Evolutionary conservation across 2,113 vertebrate genomes (phyloP).

Genomic region (Orycteropus afer): DNA sequence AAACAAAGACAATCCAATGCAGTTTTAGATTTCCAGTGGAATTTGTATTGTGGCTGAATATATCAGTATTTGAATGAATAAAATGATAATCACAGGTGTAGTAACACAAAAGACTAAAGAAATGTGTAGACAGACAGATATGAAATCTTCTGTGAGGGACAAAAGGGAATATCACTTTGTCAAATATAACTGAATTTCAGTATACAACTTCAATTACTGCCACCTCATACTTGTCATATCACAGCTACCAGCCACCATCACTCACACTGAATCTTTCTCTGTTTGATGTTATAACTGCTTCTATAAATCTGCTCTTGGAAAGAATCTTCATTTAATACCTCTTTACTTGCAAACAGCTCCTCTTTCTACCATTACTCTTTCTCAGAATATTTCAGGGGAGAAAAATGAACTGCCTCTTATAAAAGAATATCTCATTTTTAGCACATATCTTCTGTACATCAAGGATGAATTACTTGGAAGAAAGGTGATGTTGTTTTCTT

Average conservation of each 20-base stretch:
- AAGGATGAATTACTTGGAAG: not conserved
- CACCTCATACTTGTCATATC: not conserved
- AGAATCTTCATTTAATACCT: not conserved
- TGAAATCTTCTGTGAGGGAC: not conserved
- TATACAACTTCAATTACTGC: not conserved
- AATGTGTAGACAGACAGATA: not conserved
- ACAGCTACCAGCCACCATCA: not conserved
- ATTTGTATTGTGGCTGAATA: not conserved
- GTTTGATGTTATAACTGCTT: slow-evolving; percentile 1
- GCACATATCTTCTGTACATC: not conserved
- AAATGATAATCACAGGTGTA: not conserved
- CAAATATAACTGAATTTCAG: slow-evolving; percentile 38
- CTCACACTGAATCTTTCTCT: slow-evolving; percentile 1
- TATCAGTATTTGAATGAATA: not conserved
- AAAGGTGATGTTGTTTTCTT: not conserved
- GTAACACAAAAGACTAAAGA: not conserved
- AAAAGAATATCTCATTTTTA: slow-evolving; percentile 28
- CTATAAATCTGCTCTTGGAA: slow-evolving; percentile 33
- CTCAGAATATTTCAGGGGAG: not conserved
- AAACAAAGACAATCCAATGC: not conserved
- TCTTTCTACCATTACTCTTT: slow-evolving; percentile 7
- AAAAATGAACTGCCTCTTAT: slow-evolving; percentile 38
- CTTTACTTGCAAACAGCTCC: not conserved
- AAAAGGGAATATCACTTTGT: not conserved
- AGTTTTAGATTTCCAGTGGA: not conserved